phyloP scores from a whole-genome alignment of 2,797 vertebrate species.

The Sardinella longiceps region DNA sequence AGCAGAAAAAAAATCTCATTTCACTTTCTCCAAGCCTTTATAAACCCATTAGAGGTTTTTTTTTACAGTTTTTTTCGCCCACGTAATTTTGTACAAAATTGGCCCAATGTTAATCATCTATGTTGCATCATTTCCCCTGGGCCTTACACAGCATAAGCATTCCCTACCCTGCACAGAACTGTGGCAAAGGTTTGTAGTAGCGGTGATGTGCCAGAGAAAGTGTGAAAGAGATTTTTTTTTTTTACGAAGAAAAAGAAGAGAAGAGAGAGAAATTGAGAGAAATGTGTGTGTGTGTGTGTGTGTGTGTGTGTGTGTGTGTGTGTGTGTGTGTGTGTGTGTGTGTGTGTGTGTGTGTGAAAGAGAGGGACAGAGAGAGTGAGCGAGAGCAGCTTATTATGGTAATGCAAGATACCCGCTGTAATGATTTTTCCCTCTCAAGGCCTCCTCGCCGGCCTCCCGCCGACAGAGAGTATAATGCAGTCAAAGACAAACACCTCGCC shows the following conservation, averaged over 20 bases:
- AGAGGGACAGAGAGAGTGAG: neutral
- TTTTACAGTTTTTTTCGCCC: slow-evolving; percentile 7
- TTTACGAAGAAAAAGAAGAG: neutral
- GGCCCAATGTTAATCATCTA: slow-evolving; percentile 6
- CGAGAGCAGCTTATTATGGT: slow-evolving; percentile 13
- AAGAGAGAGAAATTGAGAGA: neutral
- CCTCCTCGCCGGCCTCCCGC: neutral
- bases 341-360: neutral
- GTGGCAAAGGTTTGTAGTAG: slow-evolving; percentile 1
- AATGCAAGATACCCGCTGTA: slow-evolving; percentile 24
- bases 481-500: slow-evolving; percentile 20
- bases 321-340: neutral
- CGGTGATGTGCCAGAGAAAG: neutral
- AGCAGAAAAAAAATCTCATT: neutral
- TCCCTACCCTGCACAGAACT: neutral
- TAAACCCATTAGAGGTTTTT: neutral
- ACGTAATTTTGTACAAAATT: neutral
- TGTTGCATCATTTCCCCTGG: slow-evolving; percentile 7
- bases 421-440: slow-evolving; percentile 22
- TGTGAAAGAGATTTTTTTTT: neutral
- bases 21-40: neutral
- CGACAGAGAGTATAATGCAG: slow-evolving; percentile 14
- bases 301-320: neutral
- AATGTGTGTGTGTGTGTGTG: neutral
- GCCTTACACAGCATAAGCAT: neutral